Evolutionary conservation across 37 sponge, comb jelly and placozoan species (phyloP).

Genomic region (Hormiphora californensis): DNA sequence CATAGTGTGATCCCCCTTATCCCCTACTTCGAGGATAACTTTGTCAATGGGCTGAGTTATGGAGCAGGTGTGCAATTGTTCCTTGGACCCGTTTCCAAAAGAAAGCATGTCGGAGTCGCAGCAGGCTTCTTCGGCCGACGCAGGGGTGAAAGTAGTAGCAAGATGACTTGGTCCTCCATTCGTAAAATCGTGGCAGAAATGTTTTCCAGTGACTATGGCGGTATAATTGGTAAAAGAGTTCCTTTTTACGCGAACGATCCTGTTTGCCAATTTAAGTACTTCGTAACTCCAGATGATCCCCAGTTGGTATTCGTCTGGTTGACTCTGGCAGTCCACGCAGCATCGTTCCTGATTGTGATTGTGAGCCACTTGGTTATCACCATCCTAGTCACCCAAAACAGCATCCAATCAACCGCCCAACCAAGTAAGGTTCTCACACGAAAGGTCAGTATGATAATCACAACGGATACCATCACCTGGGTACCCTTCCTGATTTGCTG

Average conservation of each 20-base stretch:
- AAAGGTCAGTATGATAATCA: too few relatives aligned
- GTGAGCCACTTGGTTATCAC: too few relatives aligned
- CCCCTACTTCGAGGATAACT: neutral
- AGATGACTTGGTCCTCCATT: neutral
- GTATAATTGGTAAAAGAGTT: neutral
- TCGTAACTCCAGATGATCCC: neutral
- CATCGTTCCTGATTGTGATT: too few relatives aligned
- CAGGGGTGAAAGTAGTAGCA: neutral
- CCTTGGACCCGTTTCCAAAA: neutral
- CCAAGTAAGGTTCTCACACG: too few relatives aligned
- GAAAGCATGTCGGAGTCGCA: neutral
- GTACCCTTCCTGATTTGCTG: too few relatives aligned
- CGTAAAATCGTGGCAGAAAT: neutral
- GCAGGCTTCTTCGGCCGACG: neutral
- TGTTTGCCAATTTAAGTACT: neutral
- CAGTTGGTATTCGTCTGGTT: neutral
- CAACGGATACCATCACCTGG: too few relatives aligned
- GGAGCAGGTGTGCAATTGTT: neutral
- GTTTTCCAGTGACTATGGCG: neutral
- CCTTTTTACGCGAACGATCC: neutral
- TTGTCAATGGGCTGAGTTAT: neutral
- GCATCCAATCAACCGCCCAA: too few relatives aligned
- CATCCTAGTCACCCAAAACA: too few relatives aligned
- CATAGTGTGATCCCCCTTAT: neutral
- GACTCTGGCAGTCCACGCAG: neutral